A percentile compares a stretch with the other conserved stretches of the same genome.
Conservation (phyloP, 23 tunicate genomes). For the Ciona savignyi region DNA sequence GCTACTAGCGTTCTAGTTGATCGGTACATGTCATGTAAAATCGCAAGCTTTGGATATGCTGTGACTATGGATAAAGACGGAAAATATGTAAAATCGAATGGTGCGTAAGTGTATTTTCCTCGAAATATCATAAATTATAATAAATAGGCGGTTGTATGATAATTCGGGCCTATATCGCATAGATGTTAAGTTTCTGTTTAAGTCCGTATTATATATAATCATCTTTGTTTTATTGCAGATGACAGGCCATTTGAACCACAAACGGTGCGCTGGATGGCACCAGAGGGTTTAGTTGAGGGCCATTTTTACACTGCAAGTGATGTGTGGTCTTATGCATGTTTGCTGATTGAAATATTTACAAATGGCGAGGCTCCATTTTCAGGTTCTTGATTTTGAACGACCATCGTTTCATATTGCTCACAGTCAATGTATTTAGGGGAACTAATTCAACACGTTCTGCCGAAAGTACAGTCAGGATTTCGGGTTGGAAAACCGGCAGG, state of each 20-base stretch:
- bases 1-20: no score
- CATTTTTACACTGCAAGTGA: constrained; percentile 8
- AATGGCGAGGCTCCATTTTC: constrained; percentile 37
- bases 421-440: not conserved
- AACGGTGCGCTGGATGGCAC: constrained; percentile 31
- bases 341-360: constrained; percentile 21
- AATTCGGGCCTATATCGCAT: no score
- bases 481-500: not conserved
- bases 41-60: no score
- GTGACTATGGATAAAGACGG: no score
- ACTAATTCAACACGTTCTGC: constrained; percentile 2
- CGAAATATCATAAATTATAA: no score
- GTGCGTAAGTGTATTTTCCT: no score
- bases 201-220: not conserved
- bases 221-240: not conserved
- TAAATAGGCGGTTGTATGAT: no score
- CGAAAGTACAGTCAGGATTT: not conserved
- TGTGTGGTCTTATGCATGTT: constrained; percentile 29
- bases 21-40: no score
- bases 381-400: constrained; percentile 1
- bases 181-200: not conserved
- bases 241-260: constrained; percentile 3
- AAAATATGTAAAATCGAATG: no score
- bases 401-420: not conserved
- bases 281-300: not conserved